Percentiles rank a stretch among this genome's conserved stretches.
Evolutionary conservation across 2,888 invertebrate genomes (phyloP).

Genomic region (Bimastos eiseni): DNA sequence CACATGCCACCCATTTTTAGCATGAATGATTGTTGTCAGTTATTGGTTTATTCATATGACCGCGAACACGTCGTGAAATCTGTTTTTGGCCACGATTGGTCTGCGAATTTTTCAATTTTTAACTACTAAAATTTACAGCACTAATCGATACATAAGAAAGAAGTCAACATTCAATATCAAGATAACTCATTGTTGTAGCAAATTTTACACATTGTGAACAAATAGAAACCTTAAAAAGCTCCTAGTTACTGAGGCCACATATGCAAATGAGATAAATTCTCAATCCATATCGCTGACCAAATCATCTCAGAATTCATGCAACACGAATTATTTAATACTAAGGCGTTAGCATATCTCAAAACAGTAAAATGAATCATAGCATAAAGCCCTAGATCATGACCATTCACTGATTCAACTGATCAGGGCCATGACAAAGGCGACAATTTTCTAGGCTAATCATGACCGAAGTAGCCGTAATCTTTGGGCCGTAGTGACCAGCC

Average conservation of each 20-base stretch:
- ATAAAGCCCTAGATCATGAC: background rate
- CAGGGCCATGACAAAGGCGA: background rate
- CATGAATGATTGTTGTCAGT: too few species aligned
- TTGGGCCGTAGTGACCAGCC: constrained; percentile 14
- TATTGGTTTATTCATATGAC: too few species aligned
- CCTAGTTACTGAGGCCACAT: background rate
- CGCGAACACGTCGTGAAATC: too few species aligned
- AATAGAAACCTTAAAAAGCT: background rate
- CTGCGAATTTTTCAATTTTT: too few species aligned
- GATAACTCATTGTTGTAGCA: background rate
- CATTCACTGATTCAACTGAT: background rate
- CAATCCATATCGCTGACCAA: background rate
- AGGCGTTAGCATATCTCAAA: background rate
- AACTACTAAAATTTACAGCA: too few species aligned
- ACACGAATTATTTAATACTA: too few species aligned
- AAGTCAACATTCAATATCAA: background rate
- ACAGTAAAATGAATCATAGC: background rate
- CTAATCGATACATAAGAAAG: background rate
- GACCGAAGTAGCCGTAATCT: constrained; percentile 17
- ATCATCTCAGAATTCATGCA: background rate
- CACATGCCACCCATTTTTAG: too few species aligned
- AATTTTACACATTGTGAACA: background rate
- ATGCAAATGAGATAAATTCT: background rate
- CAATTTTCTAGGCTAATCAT: constrained; percentile 15
- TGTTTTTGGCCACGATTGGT: too few species aligned